phyloP scores from a whole-genome alignment of 2,113 vertebrate species.

The Puffinus mauretanicus region DNA sequence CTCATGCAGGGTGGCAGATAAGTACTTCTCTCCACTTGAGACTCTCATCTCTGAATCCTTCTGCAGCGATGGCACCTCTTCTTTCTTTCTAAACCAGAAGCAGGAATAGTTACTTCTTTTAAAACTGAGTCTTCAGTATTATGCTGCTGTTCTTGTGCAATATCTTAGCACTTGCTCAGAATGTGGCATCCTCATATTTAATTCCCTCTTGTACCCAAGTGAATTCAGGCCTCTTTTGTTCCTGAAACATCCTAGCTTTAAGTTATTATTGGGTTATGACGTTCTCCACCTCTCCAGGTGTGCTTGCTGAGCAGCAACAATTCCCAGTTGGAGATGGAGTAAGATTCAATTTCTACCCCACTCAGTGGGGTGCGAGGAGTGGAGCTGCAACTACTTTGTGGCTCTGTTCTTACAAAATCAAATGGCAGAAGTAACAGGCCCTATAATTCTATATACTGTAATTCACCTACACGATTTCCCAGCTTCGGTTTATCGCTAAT shows the following conservation, averaged over 20 bases:
- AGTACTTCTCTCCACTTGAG: background rate
- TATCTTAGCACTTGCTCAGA: background rate
- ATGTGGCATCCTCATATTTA: background rate
- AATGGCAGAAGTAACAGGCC: background rate
- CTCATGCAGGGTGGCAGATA: background rate
- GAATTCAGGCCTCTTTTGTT: background rate
- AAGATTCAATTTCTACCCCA: background rate
- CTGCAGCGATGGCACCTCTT: background rate
- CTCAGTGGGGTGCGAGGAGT: background rate
- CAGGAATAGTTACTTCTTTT: background rate
- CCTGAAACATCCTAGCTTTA: background rate
- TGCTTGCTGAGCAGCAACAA: background rate
- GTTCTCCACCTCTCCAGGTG: background rate
- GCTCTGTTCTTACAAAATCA: background rate
- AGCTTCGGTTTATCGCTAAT: background rate
- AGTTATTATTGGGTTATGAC: background rate
- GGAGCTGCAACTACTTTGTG: background rate
- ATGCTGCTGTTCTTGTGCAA: background rate
- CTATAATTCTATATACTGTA: conserved; percentile 30
- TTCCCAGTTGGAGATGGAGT: background rate
- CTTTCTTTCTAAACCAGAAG: background rate
- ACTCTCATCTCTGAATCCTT: background rate
- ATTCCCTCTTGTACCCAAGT: background rate
- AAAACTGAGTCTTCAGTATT: background rate
- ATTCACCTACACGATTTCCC: conserved; percentile 2